These are phyloP conservation scores for Aelia acuminata DNA, from an alignment of 2,888 invertebrate genomes.

Conservation along the genomic window DNA sequence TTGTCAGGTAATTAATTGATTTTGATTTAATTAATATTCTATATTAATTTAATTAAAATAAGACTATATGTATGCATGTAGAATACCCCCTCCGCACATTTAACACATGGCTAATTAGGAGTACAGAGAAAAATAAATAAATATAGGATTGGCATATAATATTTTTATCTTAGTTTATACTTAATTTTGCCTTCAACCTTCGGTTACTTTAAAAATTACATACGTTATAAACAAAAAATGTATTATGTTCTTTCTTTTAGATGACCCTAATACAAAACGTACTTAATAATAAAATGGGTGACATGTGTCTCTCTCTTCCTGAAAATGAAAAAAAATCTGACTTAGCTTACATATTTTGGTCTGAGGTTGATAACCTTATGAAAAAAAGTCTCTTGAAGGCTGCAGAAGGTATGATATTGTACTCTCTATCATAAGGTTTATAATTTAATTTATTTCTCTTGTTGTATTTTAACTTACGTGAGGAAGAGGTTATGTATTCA, in stretches of 20 bases:
- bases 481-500: too few relatives aligned
- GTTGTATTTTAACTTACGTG: too few relatives aligned
- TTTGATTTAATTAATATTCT: too few relatives aligned
- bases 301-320: conserved; percentile 53
- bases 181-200: too few relatives aligned
- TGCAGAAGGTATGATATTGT: conserved; percentile 69
- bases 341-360: conserved; percentile 74
- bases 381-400: conserved; percentile 67
- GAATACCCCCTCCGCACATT: too few relatives aligned
- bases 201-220: too few relatives aligned
- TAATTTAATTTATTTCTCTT: background rate
- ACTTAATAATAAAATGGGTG: conserved; percentile 68
- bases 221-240: background rate
- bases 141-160: too few relatives aligned
- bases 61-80: too few relatives aligned
- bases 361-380: conserved; percentile 70
- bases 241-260: conserved; percentile 68
- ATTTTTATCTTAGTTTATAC: too few relatives aligned
- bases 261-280: conserved; percentile 72
- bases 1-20: conserved; percentile 73
- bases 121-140: too few relatives aligned
- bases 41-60: too few relatives aligned
- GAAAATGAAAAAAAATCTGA: conserved; percentile 63
- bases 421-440: background rate
- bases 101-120: too few relatives aligned